These are phyloP conservation scores for Papilio aristodemus DNA, from an alignment of 1,140 invertebrate species.

Conservation along the genomic window DNA sequence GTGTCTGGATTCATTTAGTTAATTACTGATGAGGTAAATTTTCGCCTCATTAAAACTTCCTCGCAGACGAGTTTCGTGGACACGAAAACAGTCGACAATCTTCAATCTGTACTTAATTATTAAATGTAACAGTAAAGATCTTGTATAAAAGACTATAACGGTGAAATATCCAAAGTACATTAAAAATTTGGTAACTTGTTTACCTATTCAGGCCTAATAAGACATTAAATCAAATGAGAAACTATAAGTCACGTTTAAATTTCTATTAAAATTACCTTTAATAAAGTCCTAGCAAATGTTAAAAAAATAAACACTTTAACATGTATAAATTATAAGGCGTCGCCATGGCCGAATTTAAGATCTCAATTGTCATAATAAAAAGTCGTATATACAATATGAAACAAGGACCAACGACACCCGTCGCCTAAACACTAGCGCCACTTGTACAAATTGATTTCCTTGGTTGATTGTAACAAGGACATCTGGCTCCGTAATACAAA, in stretches of 20 bases:
- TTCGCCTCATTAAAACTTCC: slow-evolving; percentile 28
- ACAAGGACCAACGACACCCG: neutral
- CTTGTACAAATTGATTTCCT: slow-evolving; percentile 33
- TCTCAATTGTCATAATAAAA: neutral
- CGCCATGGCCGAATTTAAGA: neutral
- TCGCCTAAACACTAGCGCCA: slow-evolving; percentile 32
- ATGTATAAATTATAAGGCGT: neutral
- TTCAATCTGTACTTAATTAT: slow-evolving; percentile 2
- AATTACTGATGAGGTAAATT: slow-evolving; percentile 29
- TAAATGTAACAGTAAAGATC: neutral
- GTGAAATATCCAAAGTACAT: neutral
- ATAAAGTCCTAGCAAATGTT: neutral
- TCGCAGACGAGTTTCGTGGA: neutral
- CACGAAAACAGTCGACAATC: neutral
- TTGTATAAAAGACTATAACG: neutral
- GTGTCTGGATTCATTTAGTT: slow-evolving; percentile 12
- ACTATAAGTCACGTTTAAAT: neutral
- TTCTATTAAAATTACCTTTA: neutral
- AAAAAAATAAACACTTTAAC: neutral
- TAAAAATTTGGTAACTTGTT: neutral
- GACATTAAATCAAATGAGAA: neutral
- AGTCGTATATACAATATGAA: slow-evolving; percentile 17
- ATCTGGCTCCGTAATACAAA: slow-evolving; percentile 26
- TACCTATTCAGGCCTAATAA: neutral
- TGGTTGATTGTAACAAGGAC: neutral